Evolutionary conservation across 2,797 vertebrate species (phyloP), one percentile per base, ranked within the genome.

Genomic region (Pseudochaenichthys georgianus): DNA sequence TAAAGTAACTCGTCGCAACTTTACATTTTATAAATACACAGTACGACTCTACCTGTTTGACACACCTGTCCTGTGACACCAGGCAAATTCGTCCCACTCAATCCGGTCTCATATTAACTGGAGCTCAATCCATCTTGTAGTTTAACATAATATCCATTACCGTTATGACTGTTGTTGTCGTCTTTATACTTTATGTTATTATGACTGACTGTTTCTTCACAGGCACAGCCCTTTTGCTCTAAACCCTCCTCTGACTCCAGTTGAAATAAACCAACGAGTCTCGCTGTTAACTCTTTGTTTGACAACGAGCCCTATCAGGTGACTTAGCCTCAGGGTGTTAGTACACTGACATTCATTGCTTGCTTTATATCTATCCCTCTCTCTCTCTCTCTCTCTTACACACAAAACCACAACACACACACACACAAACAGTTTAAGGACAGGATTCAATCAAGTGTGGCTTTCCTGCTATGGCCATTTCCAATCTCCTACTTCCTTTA

Each of bases 21-120:
- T 38, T 38, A 38, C 6, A 38, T 2, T 38, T 38, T 34, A 38
- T 38, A 38, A 38, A 38, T 38, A 38, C 43, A 60, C 23, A 52
- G 2, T 11, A 42, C 19, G 42, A 10, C n/a, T 12, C 21, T 17
- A 17, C 21, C 41, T 31, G 13, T 43, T 16, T 16, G 53, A 10
- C 15, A 38, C 91, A 94, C 94, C 92, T 90, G 89, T 84, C 51
- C 76, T 48, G 10, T 78, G 77, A 89, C 70, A 90, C 63, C 38
- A 73, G 72, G 48, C 80, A 87, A 38, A 78, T 65, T 60, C 34
- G 66, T 73, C 77, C 6, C 68, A 61, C 52, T 69, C 63, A 61
- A 31, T 43, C 82, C 15, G 34, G 6, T 53, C 52, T 74, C 54
- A 55, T 42, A 21, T 34, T 60, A 52, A 73, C 38, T 50, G 54